phyloP scores from a whole-genome alignment of 2,888 invertebrate species.

The Hartigia nigra region DNA sequence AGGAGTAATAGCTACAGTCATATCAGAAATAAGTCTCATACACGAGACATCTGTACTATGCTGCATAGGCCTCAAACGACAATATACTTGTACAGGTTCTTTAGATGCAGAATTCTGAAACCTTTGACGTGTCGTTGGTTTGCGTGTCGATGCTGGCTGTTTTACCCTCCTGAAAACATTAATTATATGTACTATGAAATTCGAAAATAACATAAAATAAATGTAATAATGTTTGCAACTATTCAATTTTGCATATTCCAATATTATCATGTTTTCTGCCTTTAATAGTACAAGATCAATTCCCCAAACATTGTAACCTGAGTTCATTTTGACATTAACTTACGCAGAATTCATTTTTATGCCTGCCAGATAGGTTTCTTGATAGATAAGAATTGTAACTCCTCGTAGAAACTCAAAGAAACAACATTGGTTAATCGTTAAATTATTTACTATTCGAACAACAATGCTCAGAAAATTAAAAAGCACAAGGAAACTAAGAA shows the following conservation, averaged over 20 bases:
- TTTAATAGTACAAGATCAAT: not conserved
- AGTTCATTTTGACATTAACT: not conserved
- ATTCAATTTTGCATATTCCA: not conserved
- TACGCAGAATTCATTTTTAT: not conserved
- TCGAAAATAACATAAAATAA: no score
- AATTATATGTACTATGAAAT: not conserved
- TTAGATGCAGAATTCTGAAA: slow-evolving; percentile 62
- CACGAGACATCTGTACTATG: slow-evolving; percentile 75
- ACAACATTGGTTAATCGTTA: not conserved
- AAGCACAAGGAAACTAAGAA: not conserved
- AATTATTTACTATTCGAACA: not conserved
- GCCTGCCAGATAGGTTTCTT: not conserved
- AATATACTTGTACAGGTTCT: slow-evolving; percentile 90
- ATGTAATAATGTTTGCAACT: not conserved
- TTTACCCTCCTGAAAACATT: slow-evolving; percentile 51
- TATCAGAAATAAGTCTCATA: slow-evolving; percentile 77
- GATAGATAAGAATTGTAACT: not conserved
- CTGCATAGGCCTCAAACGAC: slow-evolving; percentile 84
- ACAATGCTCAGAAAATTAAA: not conserved
- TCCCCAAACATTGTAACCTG: not conserved
- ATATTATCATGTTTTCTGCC: not conserved
- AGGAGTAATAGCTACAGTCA: slow-evolving; percentile 74
- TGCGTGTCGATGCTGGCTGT: slow-evolving; percentile 54
- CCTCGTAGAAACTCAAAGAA: not conserved
- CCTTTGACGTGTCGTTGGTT: slow-evolving; percentile 46